Evolutionary conservation across 2,888 invertebrate species (phyloP), one percentile per base, ranked within the genome.

Genomic region (Lissonota sp.): DNA sequence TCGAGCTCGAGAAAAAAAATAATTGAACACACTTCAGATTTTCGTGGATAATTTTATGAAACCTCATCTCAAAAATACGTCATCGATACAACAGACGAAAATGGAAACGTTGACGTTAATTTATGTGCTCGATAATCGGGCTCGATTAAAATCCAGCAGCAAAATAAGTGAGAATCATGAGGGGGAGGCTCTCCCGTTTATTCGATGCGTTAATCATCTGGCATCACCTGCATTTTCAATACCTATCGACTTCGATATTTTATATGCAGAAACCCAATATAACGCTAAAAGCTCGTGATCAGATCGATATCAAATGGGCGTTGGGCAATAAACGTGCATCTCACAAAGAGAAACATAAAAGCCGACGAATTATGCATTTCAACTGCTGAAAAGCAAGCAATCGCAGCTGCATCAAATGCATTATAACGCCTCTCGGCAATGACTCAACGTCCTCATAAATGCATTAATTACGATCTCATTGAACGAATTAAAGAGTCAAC

Each of bases 391-490:
- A 72, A 42, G 7, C 40, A 62, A 26, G 12, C 42, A 53, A 70
- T 64, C 64, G 78, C 78, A 80, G 80, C 80, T 80, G 78, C 72
- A 16, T 57, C 76, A 44, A 10, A 40, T 26, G 44, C 42, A 16
- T 37, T 44, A 62, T 72, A 63, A 72, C 63, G 14, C 42, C 14
- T 4, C 69, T 8, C 42, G 58, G 26, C 26, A 66, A 71, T 78
- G 77, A 77, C 77, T 77, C 42, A 53, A 66, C 78, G 66, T 80
- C 78, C 46, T 57, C 60, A 57, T 63, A 60, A 80, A 60, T 62
- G 62, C 72, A 78, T 78, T 78, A 72, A 80, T 80, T 63, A 78
- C 40, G 16, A 53, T 71, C 46, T 67, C 64, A 72, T 76, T 62
- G 64, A 64, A 58, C n/a, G 63, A 37, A 60, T 49, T 66, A 46